Evolutionary conservation across 1,140 invertebrate species (phyloP).

Genomic region (Apis florea): DNA sequence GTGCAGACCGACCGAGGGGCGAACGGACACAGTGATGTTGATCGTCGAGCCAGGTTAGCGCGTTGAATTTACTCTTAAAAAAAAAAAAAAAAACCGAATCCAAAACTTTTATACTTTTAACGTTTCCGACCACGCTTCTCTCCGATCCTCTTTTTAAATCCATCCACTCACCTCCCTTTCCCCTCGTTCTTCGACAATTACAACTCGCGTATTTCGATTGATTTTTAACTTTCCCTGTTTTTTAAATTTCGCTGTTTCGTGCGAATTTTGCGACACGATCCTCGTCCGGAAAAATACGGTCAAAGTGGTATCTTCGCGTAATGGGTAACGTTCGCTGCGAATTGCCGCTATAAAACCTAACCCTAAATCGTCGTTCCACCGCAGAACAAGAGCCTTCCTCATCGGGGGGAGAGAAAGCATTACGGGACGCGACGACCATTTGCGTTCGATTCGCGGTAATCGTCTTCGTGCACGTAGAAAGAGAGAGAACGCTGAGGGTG

Average conservation of each 20-base stretch:
- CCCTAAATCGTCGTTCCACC: slow-evolving; percentile 18
- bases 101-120: not conserved
- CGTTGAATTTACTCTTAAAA: slow-evolving; percentile 7
- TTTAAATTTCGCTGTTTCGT: no score
- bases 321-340: slow-evolving; percentile 12
- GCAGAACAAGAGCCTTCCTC: slow-evolving; percentile 4
- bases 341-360: slow-evolving; percentile 22
- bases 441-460: slow-evolving; percentile 7
- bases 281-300: not conserved
- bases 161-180: no score
- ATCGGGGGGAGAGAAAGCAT: not conserved
- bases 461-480: slow-evolving; percentile 2
- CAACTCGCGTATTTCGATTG: no score
- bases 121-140: no score
- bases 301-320: slow-evolving; percentile 19
- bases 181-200: no score
- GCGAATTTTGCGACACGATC: no score
- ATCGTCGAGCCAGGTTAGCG: slow-evolving; percentile 79
- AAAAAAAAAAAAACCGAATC: no score
- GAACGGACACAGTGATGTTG: slow-evolving; percentile 78
- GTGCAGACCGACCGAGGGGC: slow-evolving; percentile 80
- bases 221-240: no score
- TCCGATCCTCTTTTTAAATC: no score
- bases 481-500: not conserved
- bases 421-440: slow-evolving; percentile 1